These are phyloP conservation scores for Entomyzon cyanotis DNA, from an alignment of 2,113 vertebrate genomes.

Conservation along the genomic window DNA sequence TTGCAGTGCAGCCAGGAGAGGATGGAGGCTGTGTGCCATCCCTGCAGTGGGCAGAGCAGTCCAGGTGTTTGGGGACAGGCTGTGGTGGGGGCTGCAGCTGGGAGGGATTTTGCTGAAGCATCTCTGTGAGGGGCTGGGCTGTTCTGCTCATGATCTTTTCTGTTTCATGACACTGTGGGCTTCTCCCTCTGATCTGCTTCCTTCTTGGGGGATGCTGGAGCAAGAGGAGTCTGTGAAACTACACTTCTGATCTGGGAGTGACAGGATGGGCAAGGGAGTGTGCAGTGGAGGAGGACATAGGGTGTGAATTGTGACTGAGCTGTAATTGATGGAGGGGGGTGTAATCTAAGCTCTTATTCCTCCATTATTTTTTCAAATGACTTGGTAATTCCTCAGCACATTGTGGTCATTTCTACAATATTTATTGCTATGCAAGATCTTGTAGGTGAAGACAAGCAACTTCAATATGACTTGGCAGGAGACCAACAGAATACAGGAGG, in stretches of 20 bases:
- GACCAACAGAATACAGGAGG: neutral
- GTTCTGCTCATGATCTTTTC: neutral
- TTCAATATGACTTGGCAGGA: neutral
- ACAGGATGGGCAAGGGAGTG: neutral
- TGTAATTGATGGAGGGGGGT: neutral
- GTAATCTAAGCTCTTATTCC: neutral
- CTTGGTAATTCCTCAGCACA: neutral
- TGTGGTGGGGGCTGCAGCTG: fast-evolving
- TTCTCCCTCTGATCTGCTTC: neutral
- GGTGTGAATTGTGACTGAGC: neutral
- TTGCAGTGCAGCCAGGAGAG: neutral
- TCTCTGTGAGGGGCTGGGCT: neutral
- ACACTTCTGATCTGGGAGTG: neutral
- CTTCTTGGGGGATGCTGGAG: neutral
- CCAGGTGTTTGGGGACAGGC: too few species aligned
- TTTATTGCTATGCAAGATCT: neutral
- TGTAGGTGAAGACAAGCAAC: constrained; percentile 22
- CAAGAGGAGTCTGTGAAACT: neutral
- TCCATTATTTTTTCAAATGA: neutral
- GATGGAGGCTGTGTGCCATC: neutral
- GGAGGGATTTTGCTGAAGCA: neutral
- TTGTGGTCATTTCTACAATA: neutral
- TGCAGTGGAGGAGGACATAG: neutral
- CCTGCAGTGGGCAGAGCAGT: neutral
- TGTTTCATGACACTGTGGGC: neutral